Evolutionary conservation across 2,797 vertebrate species (phyloP).

Genomic region (Chaenodraco wilsoni): DNA sequence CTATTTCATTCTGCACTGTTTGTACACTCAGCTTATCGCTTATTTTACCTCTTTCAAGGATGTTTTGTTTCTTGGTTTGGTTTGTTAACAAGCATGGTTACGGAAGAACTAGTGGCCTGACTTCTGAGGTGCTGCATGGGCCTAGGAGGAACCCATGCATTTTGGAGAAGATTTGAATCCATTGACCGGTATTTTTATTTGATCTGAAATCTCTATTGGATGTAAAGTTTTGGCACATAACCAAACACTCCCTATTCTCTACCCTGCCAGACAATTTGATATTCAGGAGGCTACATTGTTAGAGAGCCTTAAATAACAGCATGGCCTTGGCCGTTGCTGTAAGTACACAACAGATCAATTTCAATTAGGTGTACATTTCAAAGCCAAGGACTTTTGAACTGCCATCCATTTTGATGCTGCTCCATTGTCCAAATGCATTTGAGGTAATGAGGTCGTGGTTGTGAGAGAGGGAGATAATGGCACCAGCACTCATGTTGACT

Average conservation of each 20-base stretch:
- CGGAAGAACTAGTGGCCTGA: too few relatives aligned
- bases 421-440: slow-evolving; percentile 42
- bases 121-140: too few relatives aligned
- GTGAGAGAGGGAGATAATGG: background rate
- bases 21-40: background rate
- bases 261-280: slow-evolving; percentile 19
- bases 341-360: slow-evolving; percentile 64
- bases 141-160: too few relatives aligned
- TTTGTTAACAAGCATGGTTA: too few relatives aligned
- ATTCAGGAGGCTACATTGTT: slow-evolving; percentile 37
- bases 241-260: background rate
- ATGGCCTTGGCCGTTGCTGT: slow-evolving; percentile 38
- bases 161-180: too few relatives aligned
- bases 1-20: background rate
- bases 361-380: slow-evolving; percentile 61
- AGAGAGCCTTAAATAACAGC: slow-evolving; percentile 47
- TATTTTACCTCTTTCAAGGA: too few relatives aligned
- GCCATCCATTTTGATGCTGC: slow-evolving; percentile 26
- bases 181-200: too few relatives aligned
- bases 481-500: background rate
- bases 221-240: slow-evolving; percentile 13
- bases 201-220: too few relatives aligned
- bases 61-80: too few relatives aligned
- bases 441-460: slow-evolving; percentile 11
- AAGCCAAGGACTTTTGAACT: slow-evolving; percentile 46